Percentiles rank a stretch among this genome's conserved stretches.
These are phyloP conservation scores for Bombus superbus DNA, from an alignment of 1,140 invertebrate species.

Conservation along the genomic window DNA sequence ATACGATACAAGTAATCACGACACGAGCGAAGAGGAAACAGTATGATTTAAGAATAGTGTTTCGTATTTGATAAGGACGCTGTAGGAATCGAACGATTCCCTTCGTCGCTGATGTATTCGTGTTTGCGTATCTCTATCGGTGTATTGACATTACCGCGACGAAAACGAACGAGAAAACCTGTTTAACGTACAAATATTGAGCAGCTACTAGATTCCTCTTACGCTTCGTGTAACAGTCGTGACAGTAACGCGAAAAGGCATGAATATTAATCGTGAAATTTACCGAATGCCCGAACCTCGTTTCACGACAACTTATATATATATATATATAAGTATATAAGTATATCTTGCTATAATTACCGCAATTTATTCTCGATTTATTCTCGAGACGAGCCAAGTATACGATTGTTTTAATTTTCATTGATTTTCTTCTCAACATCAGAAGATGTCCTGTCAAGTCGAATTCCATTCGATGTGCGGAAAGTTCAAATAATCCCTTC, in stretches of 20 bases:
- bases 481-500: not conserved
- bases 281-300: not conserved
- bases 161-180: conserved; percentile 48
- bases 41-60: not conserved
- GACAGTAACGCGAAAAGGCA: not conserved
- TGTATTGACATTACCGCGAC: conserved; percentile 32
- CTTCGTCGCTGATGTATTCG: not conserved
- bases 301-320: not conserved
- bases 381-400: not conserved
- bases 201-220: conserved; percentile 39
- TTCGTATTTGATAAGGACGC: not conserved
- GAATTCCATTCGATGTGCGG: too few species aligned
- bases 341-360: not conserved
- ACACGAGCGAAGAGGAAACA: not conserved
- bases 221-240: conserved; percentile 12
- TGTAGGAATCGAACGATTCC: not conserved
- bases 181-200: conserved; percentile 65
- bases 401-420: not conserved
- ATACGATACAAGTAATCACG: not conserved
- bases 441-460: not conserved
- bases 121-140: conserved; percentile 36
- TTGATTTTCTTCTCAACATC: not conserved
- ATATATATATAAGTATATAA: not conserved
- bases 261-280: conserved; percentile 30
- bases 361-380: not conserved